These are phyloP conservation scores for Ariolimax columbianus DNA, from an alignment of 2,888 invertebrate genomes.

Conservation along the genomic window DNA sequence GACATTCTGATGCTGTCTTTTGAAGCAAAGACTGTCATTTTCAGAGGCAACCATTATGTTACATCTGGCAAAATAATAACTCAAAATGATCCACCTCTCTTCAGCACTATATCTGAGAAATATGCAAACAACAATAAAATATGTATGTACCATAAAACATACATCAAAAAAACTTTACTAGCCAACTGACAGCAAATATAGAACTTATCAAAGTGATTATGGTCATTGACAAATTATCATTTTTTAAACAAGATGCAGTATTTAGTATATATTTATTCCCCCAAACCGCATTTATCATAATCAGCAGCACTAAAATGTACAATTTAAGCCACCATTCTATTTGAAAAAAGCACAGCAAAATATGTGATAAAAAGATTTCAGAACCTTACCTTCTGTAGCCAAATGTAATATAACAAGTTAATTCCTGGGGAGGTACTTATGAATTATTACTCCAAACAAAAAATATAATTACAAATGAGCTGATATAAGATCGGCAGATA, in stretches of 20 bases:
- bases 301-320: too few relatives aligned
- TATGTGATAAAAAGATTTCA: neutral
- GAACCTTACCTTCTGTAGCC: neutral
- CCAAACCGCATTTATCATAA: too few relatives aligned
- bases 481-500: neutral
- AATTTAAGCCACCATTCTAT: too few relatives aligned
- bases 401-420: neutral
- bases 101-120: slow-evolving; percentile 4
- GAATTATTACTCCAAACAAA: neutral
- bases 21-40: slow-evolving; percentile 33
- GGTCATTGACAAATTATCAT: too few relatives aligned
- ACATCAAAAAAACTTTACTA: too few relatives aligned
- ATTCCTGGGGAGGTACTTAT: neutral
- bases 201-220: too few relatives aligned
- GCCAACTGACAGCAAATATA: too few relatives aligned
- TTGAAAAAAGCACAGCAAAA: neutral
- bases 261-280: too few relatives aligned
- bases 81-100: neutral
- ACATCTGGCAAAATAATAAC: slow-evolving; percentile 8
- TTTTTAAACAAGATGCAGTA: too few relatives aligned
- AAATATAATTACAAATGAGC: neutral
- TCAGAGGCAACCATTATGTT: slow-evolving; percentile 31
- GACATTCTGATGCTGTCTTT: slow-evolving; percentile 43
- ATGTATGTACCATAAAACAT: neutral
- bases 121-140: neutral